These are phyloP conservation scores for Polypterus senegalus DNA, from an alignment of 2,113 vertebrate genomes.

Conservation along the genomic window DNA sequence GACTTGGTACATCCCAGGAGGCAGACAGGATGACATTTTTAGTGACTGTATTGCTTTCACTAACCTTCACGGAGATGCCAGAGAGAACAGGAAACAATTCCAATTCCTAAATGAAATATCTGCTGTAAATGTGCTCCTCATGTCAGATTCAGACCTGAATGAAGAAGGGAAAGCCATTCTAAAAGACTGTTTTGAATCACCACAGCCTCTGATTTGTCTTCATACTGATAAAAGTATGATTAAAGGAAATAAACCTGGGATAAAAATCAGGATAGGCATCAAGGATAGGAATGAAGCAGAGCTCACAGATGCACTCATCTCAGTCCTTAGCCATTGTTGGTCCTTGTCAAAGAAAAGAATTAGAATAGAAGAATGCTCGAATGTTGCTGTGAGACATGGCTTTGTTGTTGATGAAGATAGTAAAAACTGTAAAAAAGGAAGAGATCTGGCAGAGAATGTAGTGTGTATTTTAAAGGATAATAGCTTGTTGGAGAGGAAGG, in stretches of 20 bases:
- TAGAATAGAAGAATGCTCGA: conserved; percentile 22
- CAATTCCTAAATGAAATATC: conserved; percentile 36
- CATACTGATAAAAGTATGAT: conserved; percentile 1
- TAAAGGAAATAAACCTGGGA: not conserved
- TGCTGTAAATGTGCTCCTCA: conserved; percentile 33
- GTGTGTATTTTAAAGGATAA: conserved; percentile 22
- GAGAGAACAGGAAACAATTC: conserved; percentile 28
- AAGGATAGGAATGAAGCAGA: conserved; percentile 32
- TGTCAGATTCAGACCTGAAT: conserved; percentile 25
- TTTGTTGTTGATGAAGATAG: conserved; percentile 33
- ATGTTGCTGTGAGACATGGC: conserved; percentile 11
- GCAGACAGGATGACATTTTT: conserved; percentile 19
- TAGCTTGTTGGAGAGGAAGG: conserved; percentile 18
- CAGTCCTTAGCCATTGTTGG: conserved; percentile 24
- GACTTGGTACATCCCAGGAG: conserved; percentile 33
- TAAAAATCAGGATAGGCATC: conserved; percentile 11
- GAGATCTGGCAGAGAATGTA: conserved; percentile 11
- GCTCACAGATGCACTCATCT: conserved; percentile 20
- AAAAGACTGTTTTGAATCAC: conserved; percentile 22
- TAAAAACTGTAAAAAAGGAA: conserved; percentile 16
- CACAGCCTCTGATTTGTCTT: conserved; percentile 23
- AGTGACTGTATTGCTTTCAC: conserved; percentile 30
- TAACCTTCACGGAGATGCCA: conserved; percentile 38
- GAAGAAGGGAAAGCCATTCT: conserved; percentile 21
- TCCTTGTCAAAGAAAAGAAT: not conserved